phyloP scores from a whole-genome alignment of 2,113 vertebrate species.

The Donacobius atricapilla region DNA sequence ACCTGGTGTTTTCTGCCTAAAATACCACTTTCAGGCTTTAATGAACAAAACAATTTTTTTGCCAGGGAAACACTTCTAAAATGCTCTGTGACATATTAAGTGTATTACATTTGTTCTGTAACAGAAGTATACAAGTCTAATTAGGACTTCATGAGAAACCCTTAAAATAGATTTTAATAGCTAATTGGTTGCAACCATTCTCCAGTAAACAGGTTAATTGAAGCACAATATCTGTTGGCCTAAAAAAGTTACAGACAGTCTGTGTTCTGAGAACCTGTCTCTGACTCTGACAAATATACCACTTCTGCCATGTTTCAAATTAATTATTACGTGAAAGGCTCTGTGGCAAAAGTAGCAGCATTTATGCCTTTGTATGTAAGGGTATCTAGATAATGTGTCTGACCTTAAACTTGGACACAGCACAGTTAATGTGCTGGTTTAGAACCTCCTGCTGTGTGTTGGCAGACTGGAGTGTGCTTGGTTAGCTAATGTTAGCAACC shows the following conservation, averaged over 20 bases:
- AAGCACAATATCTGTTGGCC: not conserved
- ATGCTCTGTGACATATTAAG: not conserved
- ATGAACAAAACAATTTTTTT: not conserved
- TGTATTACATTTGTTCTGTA: not conserved
- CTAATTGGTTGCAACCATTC: not conserved
- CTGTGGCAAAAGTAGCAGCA: not conserved
- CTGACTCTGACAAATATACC: not conserved
- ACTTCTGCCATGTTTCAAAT: not conserved
- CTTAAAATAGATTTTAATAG: not conserved
- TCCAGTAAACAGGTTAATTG: not conserved
- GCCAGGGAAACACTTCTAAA: not conserved
- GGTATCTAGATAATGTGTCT: not conserved
- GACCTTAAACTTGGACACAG: not conserved
- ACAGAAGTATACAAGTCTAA: not conserved
- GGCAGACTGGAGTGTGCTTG: not conserved
- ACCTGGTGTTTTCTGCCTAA: not conserved
- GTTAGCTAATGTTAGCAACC: not conserved
- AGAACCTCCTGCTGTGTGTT: not conserved
- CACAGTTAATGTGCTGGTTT: not conserved
- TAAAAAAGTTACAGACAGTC: not conserved
- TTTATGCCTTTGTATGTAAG: not conserved
- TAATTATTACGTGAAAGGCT: not conserved
- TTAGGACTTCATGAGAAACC: not conserved
- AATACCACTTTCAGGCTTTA: not conserved
- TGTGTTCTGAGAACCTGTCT: not conserved